A percentile compares a stretch with the other conserved stretches of the same genome.
Conservation (phyloP, 2,797 vertebrate genomes). For the Strix occidentalis region DNA sequence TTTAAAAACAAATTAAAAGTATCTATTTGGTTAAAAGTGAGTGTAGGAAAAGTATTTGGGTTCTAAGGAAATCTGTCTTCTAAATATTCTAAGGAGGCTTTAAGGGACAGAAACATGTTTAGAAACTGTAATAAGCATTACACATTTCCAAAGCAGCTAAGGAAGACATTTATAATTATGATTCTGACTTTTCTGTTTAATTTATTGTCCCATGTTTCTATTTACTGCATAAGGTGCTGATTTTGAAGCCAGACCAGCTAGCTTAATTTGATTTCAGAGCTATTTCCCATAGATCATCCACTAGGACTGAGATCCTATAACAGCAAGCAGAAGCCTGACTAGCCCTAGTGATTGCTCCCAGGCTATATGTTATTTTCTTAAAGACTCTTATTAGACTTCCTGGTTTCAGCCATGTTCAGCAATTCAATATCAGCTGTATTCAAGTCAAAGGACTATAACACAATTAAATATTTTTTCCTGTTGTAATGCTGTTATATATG, state of each 20-base stretch:
- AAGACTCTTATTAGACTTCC: conserved; percentile 1
- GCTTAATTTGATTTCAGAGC: conserved; percentile 15
- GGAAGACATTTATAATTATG: not conserved
- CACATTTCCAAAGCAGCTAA: not conserved
- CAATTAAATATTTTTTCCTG: conserved; percentile 32
- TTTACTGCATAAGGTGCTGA: not conserved
- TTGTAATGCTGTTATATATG: conserved; percentile 11
- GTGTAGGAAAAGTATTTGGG: not conserved
- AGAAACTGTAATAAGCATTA: not conserved
- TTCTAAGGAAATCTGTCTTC: not conserved
- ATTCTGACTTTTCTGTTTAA: not conserved
- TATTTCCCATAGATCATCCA: not conserved
- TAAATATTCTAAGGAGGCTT: not conserved
- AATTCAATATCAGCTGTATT: conserved; percentile 28
- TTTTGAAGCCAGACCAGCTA: not conserved
- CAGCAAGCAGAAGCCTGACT: not conserved
- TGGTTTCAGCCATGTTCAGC: conserved; percentile 1
- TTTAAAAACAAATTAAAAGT: not conserved
- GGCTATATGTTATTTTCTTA: not conserved
- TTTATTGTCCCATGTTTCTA: not conserved
- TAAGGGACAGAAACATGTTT: not conserved
- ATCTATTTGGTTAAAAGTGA: not conserved
- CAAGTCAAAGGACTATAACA: not conserved
- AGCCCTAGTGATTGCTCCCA: not conserved
- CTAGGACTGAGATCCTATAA: not conserved